Evolutionary conservation across 2,797 vertebrate species (phyloP), one percentile per base, ranked within the genome.

Genomic region (Lepilemur ruficaudatus): DNA sequence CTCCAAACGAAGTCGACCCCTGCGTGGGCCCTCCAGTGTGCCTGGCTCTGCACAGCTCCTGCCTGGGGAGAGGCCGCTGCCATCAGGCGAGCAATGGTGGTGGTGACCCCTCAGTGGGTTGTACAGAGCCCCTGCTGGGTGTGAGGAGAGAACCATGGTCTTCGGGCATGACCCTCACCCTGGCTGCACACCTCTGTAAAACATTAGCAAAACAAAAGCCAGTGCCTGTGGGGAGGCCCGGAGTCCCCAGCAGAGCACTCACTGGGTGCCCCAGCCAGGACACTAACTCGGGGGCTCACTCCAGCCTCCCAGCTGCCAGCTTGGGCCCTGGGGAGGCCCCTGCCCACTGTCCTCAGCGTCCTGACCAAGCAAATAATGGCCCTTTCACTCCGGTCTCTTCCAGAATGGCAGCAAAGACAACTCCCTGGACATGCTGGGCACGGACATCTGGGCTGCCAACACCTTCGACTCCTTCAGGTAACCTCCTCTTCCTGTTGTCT

Each of bases 401-500:
- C 97, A 99, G 99, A 99, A 99, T 67, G 99, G 99, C 96, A 99
- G 99, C 99, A 99, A 99, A 98, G 99, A 99, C 0, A 98, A 91
- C 84, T 99, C 99, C 59, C 98, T 99, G 72, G 99, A 99, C 98
- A 99, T 99, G 98, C 98, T 99, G 98, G 99, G 99, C 50, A 99
- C 99, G 0, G 99, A 99, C 97, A 99, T 99, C 98, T 99, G 99
- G 99, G 99, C 99, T 43, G 99, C 99, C 89, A 99, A 99, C 98
- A 99, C 99, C 13, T 99, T 99, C 80, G 99, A 99, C 82, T 99
- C 99, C 61, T 99, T 99, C 90, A 99, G 99, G 99, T 99, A 98
- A 94, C 98, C 94, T 1, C 14, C 2, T 25, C 72, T 80, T 55
- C 85, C 67, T 55, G 23, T 0, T 52, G 63, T 61, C 80, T 41